A percentile compares a stretch with the other conserved stretches of the same genome.
Conservation (phyloP, 2,888 invertebrate species). For the Cerceris ruficornis region DNA sequence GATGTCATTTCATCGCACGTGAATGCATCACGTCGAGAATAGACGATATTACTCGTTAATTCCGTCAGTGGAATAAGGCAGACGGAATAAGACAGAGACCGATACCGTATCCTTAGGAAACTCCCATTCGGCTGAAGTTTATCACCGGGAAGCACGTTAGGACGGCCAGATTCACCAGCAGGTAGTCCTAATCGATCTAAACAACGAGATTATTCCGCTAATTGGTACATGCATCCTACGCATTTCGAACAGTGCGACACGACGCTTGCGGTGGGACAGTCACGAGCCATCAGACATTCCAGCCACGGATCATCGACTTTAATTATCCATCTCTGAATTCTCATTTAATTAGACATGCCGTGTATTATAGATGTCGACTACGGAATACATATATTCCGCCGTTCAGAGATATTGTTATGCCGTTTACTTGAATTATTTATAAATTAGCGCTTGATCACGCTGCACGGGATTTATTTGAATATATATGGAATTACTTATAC, state of each 20-base stretch:
- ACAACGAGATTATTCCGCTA: slow-evolving; percentile 73
- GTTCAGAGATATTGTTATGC: no score
- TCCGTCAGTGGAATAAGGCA: slow-evolving; percentile 16
- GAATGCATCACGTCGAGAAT: slow-evolving; percentile 7
- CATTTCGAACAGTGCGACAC: slow-evolving; percentile 55
- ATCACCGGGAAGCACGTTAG: slow-evolving; percentile 37
- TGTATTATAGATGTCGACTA: neutral
- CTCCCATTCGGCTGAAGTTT: slow-evolving; percentile 37
- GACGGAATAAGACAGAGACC: neutral
- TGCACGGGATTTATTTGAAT: neutral
- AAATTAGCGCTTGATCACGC: no score
- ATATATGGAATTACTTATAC: neutral
- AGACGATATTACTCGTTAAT: slow-evolving; percentile 13
- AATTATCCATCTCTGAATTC: slow-evolving; percentile 26
- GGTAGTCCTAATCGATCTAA: slow-evolving; percentile 71
- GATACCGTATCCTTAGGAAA: slow-evolving; percentile 26
- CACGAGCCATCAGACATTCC: slow-evolving; percentile 40
- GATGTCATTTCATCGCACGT: neutral
- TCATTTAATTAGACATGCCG: slow-evolving; percentile 26
- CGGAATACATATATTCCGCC: neutral
- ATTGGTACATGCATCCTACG: slow-evolving; percentile 66
- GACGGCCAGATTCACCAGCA: slow-evolving; percentile 36
- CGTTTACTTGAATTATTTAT: no score
- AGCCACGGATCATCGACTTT: slow-evolving; percentile 34
- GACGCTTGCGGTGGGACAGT: slow-evolving; percentile 34